A percentile compares a stretch with the other conserved stretches of the same genome.
These are phyloP conservation scores for Leptinotarsa undecemlineata DNA, from an alignment of 1,140 invertebrate genomes.

Conservation along the genomic window DNA sequence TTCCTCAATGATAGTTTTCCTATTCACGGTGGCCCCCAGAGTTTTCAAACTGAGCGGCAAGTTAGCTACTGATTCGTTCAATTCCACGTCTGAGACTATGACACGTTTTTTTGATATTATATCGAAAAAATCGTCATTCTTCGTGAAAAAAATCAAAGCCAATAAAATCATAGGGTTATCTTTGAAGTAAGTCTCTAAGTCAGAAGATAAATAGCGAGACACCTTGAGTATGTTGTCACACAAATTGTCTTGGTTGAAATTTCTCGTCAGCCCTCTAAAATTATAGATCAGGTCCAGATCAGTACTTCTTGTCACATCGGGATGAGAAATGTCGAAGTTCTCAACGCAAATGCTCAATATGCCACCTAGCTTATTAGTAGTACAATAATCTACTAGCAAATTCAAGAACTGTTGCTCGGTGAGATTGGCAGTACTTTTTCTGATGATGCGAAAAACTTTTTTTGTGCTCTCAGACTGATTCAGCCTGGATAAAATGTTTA, in stretches of 20 bases:
- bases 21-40: slow-evolving; percentile 25
- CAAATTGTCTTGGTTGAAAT: slow-evolving; percentile 41
- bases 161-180: slow-evolving; percentile 55
- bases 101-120: slow-evolving; percentile 25
- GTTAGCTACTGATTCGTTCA: slow-evolving; percentile 44
- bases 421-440: slow-evolving; percentile 59
- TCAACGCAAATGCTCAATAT: slow-evolving; percentile 58
- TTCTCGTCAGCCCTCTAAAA: slow-evolving; percentile 48
- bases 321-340: slow-evolving; percentile 45
- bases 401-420: slow-evolving; percentile 59
- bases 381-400: slow-evolving; percentile 60
- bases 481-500: slow-evolving; percentile 60
- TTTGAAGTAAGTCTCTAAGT: slow-evolving; percentile 53
- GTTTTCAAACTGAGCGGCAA: slow-evolving; percentile 23
- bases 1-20: slow-evolving; percentile 26
- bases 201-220: slow-evolving; percentile 48
- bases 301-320: slow-evolving; percentile 39
- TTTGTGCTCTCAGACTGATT: slow-evolving; percentile 59
- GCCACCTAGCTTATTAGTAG: slow-evolving; percentile 60
- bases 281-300: slow-evolving; percentile 49
- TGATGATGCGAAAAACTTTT: slow-evolving; percentile 61
- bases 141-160: slow-evolving; percentile 51
- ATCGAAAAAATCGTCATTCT: slow-evolving; percentile 31
- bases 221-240: slow-evolving; percentile 47
- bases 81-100: slow-evolving; percentile 26